A percentile compares a stretch with the other conserved stretches of the same genome.
These are phyloP conservation scores for Rutpela maculata DNA, from an alignment of 2,888 invertebrate species.

Conservation along the genomic window DNA sequence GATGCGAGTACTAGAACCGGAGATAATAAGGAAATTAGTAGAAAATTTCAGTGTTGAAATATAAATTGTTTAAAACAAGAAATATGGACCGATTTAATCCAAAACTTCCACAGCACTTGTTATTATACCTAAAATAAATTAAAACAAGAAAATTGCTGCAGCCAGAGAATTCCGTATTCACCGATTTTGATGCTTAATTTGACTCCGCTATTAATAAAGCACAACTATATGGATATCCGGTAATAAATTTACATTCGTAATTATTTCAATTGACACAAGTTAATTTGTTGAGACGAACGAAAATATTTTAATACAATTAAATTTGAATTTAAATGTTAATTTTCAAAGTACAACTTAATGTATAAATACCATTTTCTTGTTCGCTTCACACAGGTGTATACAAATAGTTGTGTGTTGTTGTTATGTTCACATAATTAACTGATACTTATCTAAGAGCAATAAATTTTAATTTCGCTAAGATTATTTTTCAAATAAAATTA, in stretches of 20 bases:
- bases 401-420: slow-evolving; percentile 27
- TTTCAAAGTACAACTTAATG: slow-evolving; percentile 27
- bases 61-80: too few species aligned
- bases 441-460: slow-evolving; percentile 42
- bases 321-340: slow-evolving; percentile 42
- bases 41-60: too few species aligned
- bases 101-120: too few species aligned
- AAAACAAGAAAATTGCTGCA: too few species aligned
- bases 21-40: too few species aligned
- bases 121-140: too few species aligned
- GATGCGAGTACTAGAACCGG: too few species aligned
- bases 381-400: slow-evolving; percentile 40
- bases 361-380: slow-evolving; percentile 12
- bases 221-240: background rate
- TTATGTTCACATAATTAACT: slow-evolving; percentile 38
- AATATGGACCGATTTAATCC: too few species aligned
- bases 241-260: slow-evolving; percentile 41
- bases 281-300: slow-evolving; percentile 34
- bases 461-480: slow-evolving; percentile 40
- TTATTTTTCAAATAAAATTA: slow-evolving; percentile 31
- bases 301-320: slow-evolving; percentile 38
- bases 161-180: too few species aligned
- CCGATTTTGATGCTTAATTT: too few species aligned
- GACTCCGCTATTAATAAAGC: too few species aligned
- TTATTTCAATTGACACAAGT: slow-evolving; percentile 37